Base-by-base conservation (phyloP, 2,888 invertebrate species). In the Crocallis elinguaria region DNA sequence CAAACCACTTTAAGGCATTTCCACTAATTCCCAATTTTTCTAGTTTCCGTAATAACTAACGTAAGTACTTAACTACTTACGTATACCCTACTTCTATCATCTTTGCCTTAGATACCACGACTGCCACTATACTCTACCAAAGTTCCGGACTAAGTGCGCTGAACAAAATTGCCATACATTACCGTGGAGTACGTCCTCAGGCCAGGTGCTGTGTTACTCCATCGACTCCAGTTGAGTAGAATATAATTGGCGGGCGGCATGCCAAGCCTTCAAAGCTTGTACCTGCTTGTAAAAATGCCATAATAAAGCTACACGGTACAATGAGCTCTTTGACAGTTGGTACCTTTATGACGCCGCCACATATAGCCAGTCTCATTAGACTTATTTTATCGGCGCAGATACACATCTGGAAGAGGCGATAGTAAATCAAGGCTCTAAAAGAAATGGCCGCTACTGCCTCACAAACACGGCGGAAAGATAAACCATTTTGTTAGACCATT, bases 211-310 rank as follows among this genome's bases (percentile, higher is more conserved):
- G 63, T 60, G 56, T 64, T 64, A 67, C 78, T 75, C 75, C 68
- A 66, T 49, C 29, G 58, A 49, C 55, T 38, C 44, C 77, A 46
- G 77, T 79, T 89, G 88, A 89, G 88, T 89, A 88, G 86, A 88
- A 86, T 88, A 89, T 91, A 90, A 91, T 91, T 90, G 88, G 85
- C 85, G 74, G 83, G 81, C 87, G 89, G 88, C 84, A 75, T 75
- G 79, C 77, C 77, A 73, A 73, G 74, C 82, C 78, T 69, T 86
- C 88, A 89, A 88, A 89, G 88, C 79, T 71, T 77, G 86, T 88
- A 86, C 88, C 88, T 86, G 87, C 82, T 79, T 86, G 87, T 90
- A 89, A 90, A 89, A 90, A 89, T 89, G 82, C 89, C 84, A 88
- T 87, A 87, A 86, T 87, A 88, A 88, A 90, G 86, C 83, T 80